Evolutionary conservation across 2,797 vertebrate species (phyloP).

Genomic region (Clarias fuscus): DNA sequence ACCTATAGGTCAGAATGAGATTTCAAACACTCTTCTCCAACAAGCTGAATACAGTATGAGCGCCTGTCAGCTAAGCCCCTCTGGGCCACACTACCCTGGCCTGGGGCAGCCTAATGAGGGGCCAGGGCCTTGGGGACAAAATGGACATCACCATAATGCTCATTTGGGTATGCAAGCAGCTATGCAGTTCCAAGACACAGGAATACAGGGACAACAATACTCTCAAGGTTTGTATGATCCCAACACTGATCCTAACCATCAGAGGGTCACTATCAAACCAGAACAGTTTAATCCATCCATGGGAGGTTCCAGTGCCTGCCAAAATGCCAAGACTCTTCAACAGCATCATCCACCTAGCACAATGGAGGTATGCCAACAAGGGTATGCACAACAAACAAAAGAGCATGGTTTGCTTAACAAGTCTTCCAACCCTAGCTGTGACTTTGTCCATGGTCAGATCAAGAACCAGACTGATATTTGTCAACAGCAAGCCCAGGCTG

Average conservation of each 20-base stretch:
- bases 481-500: slow-evolving; percentile 66
- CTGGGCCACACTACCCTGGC: slow-evolving; percentile 72
- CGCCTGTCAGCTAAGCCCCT: slow-evolving; percentile 82
- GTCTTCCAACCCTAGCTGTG: slow-evolving; percentile 70
- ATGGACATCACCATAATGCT: slow-evolving; percentile 67
- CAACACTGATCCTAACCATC: slow-evolving; percentile 71
- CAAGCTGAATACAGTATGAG: slow-evolving; percentile 80
- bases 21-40: slow-evolving; percentile 77
- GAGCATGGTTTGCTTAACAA: slow-evolving; percentile 63
- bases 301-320: slow-evolving; percentile 79
- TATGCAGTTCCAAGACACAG: slow-evolving; percentile 63
- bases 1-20: slow-evolving; percentile 64
- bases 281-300: slow-evolving; percentile 82
- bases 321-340: slow-evolving; percentile 73
- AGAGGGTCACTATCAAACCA: slow-evolving; percentile 87
- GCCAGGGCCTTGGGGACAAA: slow-evolving; percentile 73
- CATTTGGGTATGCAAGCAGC: slow-evolving; percentile 48
- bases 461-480: slow-evolving; percentile 54
- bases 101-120: slow-evolving; percentile 63
- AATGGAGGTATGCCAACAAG: slow-evolving; percentile 62
- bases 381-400: slow-evolving; percentile 64
- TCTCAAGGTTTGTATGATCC: slow-evolving; percentile 71
- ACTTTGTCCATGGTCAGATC: slow-evolving; percentile 66
- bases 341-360: slow-evolving; percentile 68
- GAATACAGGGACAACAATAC: slow-evolving; percentile 67